Percentiles rank a stretch among this genome's conserved stretches.
Evolutionary conservation across 2,113 vertebrate genomes (phyloP).

Genomic region (Microcebus murinus): DNA sequence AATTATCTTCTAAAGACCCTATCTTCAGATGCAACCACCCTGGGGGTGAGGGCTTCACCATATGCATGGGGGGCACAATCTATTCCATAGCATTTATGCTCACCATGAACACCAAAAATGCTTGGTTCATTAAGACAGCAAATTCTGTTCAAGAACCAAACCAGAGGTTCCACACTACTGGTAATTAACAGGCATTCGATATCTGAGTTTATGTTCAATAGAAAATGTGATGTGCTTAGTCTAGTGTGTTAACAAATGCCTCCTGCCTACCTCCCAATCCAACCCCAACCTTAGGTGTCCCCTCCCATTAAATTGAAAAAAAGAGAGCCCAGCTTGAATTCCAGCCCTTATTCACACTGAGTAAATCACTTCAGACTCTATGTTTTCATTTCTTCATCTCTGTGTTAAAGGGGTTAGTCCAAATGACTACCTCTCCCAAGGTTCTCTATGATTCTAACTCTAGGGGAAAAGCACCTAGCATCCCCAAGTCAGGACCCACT

Average conservation of each 20-base stretch:
- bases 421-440: background rate
- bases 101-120: background rate
- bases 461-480: background rate
- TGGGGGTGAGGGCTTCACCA: background rate
- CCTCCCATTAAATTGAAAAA: constrained; percentile 19
- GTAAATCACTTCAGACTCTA: background rate
- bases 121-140: background rate
- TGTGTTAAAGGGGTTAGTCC: background rate
- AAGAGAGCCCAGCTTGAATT: background rate
- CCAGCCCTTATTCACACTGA: background rate
- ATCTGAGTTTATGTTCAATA: background rate
- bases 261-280: background rate
- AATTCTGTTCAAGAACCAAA: constrained; percentile 31
- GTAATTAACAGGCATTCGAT: background rate
- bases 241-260: background rate
- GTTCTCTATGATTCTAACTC: background rate
- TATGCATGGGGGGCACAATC: background rate
- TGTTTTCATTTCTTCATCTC: constrained; percentile 34
- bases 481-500: background rate
- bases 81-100: background rate
- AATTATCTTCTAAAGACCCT: background rate
- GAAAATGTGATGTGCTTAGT: background rate
- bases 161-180: background rate
- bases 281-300: background rate
- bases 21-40: background rate